phyloP scores from a whole-genome alignment of 2,113 vertebrate genomes.

The Petroica traversi region DNA sequence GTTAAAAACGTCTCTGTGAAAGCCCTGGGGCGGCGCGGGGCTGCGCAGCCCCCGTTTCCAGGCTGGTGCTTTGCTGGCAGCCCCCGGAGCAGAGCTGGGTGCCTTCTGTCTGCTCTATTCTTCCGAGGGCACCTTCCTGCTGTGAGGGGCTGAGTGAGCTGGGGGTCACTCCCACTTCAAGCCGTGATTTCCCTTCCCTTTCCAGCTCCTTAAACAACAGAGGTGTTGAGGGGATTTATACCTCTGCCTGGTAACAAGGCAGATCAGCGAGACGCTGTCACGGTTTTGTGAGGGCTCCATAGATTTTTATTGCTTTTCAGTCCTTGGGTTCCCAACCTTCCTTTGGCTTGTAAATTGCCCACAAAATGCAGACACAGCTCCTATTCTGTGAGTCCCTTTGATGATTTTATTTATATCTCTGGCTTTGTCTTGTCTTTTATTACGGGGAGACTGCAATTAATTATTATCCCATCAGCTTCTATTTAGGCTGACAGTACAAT shows the following conservation, averaged over 20 bases:
- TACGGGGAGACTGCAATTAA: constrained; percentile 75
- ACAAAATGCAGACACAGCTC: constrained; percentile 67
- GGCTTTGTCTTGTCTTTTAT: constrained; percentile 75
- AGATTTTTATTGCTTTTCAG: constrained; percentile 70
- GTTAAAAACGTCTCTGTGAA: neutral
- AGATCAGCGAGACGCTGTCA: constrained; percentile 46
- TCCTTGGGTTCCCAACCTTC: constrained; percentile 71
- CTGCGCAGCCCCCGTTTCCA: neutral
- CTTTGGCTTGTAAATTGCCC: constrained; percentile 69
- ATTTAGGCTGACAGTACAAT: constrained; percentile 67
- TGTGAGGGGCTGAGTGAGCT: neutral
- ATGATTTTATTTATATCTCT: constrained; percentile 74
- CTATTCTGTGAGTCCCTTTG: constrained; percentile 60
- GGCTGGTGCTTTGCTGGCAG: neutral
- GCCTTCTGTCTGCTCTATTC: constrained; percentile 32
- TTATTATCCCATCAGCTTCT: constrained; percentile 75
- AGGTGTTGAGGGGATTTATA: constrained; percentile 71
- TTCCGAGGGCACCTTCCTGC: neutral
- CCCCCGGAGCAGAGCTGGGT: neutral
- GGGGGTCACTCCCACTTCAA: constrained; percentile 23
- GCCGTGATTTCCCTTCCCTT: constrained; percentile 5
- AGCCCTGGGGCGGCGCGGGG: neutral
- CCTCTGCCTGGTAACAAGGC: constrained; percentile 67
- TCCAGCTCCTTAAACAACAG: constrained; percentile 70
- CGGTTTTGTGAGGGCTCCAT: constrained; percentile 43